Base-by-base conservation (phyloP, 2,888 invertebrate genomes). In the Cryptus armator region DNA sequence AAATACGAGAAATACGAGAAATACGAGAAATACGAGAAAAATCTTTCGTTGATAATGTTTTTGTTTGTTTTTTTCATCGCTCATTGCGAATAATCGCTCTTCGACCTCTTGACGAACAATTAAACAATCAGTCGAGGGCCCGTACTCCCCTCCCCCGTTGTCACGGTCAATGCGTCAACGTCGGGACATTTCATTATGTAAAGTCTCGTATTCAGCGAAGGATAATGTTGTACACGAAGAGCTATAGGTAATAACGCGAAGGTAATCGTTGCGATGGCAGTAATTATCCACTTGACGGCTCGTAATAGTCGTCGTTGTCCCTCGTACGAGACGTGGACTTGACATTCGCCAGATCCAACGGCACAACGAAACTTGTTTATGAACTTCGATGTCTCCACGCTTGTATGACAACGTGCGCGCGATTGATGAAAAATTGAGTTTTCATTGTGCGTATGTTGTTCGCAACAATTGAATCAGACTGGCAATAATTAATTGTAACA, bases 201-300 rank as follows among this genome's bases (percentile, higher is more conserved):
- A 89, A 90, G 84, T 82, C 67, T 71, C 32, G 64, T 64, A 68
- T 66, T n/a, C 14, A 32, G n/a, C 59, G 59, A 24, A 59, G 24
- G 59, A 62, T 10, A 29, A 29, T 14, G 32, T 29, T 5, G 62
- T 70, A 24, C 32, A 62, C 37, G 6, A 43, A 46, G 56, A 19
- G 66, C 43, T 16, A 51, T 72, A 80, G 71, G 72, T 70, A 82
- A 81, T 74, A 56, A 48, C n/a, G 81, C 70, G 85, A 75, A 84
- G 87, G 88, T 91, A 91, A 91, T 91, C 89, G 85, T 90, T 84
- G 86, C 84, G 16, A 29, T 62, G 51, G 71, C 44, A 86, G 86
- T 91, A 91, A 91, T 91, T 91, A 91, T 89, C 86, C 90, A 90
- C 88, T 91, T 91, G 90, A 86, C 88, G 86, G 87, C 86, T 85